Conservation (phyloP, 1,140 invertebrate genomes). For the Pseudoatta argentina region DNA sequence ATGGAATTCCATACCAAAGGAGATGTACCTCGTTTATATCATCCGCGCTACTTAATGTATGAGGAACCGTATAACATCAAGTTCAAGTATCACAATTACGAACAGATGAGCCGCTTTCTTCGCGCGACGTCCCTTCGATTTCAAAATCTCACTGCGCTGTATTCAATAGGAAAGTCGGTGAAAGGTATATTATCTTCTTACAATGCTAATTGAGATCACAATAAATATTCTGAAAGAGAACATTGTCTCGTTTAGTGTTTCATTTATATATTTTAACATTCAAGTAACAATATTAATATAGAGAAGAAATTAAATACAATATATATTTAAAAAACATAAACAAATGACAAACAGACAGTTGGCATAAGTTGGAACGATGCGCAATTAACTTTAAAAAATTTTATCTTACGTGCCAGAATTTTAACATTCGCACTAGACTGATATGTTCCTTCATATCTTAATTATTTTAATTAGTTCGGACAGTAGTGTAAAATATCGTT, state of each 20-base stretch:
- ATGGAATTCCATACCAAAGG: constrained; percentile 71
- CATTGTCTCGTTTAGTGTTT: background rate
- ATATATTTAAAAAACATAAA: no score
- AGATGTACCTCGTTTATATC: constrained; percentile 80
- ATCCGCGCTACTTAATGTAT: constrained; percentile 80
- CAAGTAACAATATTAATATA: background rate
- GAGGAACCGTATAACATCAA: constrained; percentile 87
- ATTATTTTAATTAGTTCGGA: no score
- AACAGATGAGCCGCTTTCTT: constrained; percentile 94
- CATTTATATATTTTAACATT: background rate
- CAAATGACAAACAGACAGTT: no score
- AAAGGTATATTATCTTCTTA: constrained; percentile 89
- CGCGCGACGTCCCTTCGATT: constrained; percentile 92
- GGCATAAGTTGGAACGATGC: no score
- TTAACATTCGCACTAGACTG: no score
- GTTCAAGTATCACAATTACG: constrained; percentile 96
- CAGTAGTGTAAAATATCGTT: no score
- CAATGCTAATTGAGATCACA: background rate
- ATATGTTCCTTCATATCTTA: no score
- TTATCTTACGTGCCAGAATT: no score
- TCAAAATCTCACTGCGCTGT: constrained; percentile 94
- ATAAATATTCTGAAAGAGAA: background rate
- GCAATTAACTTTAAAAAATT: no score
- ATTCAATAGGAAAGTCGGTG: constrained; percentile 97
- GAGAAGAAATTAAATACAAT: background rate